Evolutionary conservation across 1,140 invertebrate genomes (phyloP), one percentile per base, ranked within the genome.

Genomic region (Atopsyche davidsoni): DNA sequence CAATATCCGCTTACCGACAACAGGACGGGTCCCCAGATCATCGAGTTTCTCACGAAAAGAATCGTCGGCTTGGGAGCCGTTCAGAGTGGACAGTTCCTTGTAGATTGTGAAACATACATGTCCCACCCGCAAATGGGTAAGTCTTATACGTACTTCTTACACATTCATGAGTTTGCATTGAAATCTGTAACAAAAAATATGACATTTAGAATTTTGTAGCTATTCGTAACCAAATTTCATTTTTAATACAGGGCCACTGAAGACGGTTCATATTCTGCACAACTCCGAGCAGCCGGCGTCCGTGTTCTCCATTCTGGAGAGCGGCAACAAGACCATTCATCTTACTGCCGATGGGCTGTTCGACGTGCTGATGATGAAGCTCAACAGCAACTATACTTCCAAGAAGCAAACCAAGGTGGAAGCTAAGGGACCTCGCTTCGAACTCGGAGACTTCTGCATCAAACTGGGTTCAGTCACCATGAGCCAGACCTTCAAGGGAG

Each of bases 261-360:
- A 87, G 60, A 86, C 85, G 1, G 82, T 96, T 1, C 89, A 96
- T 68, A 84, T 97, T 10, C 73, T 97, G 1, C 92, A 96, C 68
- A 93, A 96, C 71, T 95, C 89, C 0, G 94, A 98, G 66, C 89
- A 94, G 61, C 94, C 95, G 1, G 90, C 90, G 0, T 89, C 92
- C 0, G 90, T 92, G 9, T 98, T 96, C 71, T 86, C 92, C 4
- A 81, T 96, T 10, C 73, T 96, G 3, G 95, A 98, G 63, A 89
- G 85, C 57, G 86, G 87, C 1, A 83, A 79, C 25, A 89, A 92
- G 65, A 83, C 83, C 31, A 84, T 92, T 9, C 86, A 90, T 21
- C 73, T 98, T 0, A 85, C 92, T 19, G 89, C 92, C 0, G 94
- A 97, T 68, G 82, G 83, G 1, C 72, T 96, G 2, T 96, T 96